These are phyloP conservation scores for Lepidurus packardi DNA, from an alignment of 1,140 invertebrate genomes.

Conservation along the genomic window DNA sequence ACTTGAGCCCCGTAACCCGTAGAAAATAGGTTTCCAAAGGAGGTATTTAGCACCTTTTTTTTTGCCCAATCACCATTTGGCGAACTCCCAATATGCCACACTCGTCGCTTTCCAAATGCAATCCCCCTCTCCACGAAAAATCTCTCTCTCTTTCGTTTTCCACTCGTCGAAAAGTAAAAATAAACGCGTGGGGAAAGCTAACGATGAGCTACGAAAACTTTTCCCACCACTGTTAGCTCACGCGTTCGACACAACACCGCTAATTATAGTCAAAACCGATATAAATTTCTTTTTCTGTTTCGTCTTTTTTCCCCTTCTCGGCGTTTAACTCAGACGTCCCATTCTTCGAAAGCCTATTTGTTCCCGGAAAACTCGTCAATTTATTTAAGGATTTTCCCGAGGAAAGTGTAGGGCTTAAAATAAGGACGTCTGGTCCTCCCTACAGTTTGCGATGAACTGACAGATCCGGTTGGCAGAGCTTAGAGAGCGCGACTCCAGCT, in stretches of 20 bases:
- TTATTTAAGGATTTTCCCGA: no score
- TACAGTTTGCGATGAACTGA: not conserved
- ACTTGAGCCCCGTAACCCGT: no score
- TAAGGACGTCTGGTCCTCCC: not conserved
- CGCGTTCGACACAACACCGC: not conserved
- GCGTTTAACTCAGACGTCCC: no score
- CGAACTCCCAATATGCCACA: not conserved
- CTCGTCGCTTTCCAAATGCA: not conserved
- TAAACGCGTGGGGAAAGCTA: conserved; percentile 14
- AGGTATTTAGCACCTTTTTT: not conserved
- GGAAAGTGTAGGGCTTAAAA: no score
- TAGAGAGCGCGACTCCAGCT: not conserved
- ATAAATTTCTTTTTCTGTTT: not conserved
- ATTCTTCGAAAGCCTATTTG: no score
- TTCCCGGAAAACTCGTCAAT: no score
- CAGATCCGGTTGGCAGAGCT: conserved; percentile 7
- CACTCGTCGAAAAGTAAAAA: not conserved
- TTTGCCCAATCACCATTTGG: conserved; percentile 12
- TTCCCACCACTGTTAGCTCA: not conserved
- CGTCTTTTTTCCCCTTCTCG: no score
- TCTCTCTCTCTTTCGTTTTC: not conserved
- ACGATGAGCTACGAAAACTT: not conserved
- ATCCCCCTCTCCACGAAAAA: not conserved
- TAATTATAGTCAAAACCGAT: not conserved
- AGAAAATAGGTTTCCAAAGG: not conserved